Conservation (phyloP, 2,888 invertebrate species). For the Thelaira solivaga region DNA sequence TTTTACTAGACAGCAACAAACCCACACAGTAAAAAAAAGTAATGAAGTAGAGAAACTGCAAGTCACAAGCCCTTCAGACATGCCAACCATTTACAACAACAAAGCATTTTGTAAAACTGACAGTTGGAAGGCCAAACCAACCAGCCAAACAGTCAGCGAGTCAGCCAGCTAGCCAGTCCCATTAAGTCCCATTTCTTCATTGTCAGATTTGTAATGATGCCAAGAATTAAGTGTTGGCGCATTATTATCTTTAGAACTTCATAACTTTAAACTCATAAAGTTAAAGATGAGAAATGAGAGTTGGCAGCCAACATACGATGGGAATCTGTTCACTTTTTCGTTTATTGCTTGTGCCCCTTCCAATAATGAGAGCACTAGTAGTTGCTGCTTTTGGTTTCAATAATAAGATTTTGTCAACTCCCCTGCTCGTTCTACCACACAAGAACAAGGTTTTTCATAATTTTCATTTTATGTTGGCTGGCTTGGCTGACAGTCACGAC, state of each 20-base stretch:
- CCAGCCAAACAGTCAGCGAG: constrained; percentile 5
- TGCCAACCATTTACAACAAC: constrained; percentile 7
- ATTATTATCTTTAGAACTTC: constrained; percentile 76
- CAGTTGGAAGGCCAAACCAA: background rate
- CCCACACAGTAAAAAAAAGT: constrained; percentile 14
- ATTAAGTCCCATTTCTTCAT: constrained; percentile 58
- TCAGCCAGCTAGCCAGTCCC: constrained; percentile 36
- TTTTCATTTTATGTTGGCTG: constrained; percentile 31
- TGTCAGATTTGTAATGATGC: constrained; percentile 71
- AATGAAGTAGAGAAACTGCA: no score
- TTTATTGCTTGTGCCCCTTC: constrained; percentile 26
- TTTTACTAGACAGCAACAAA: constrained; percentile 25
- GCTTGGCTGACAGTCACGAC: no score
- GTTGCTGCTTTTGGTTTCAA: constrained; percentile 30
- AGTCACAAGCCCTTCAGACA: constrained; percentile 13
- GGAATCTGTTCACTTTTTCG: constrained; percentile 44
- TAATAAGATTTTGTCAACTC: constrained; percentile 48
- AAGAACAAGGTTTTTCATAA: constrained; percentile 42
- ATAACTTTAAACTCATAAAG: constrained; percentile 68
- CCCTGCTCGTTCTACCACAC: background rate
- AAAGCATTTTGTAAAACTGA: background rate
- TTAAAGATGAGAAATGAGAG: constrained; percentile 61
- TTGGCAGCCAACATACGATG: constrained; percentile 61
- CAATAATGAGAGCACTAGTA: no score
- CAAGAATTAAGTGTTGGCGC: constrained; percentile 75